phyloP scores from a whole-genome alignment of 2,113 vertebrate species.

The Actinemys pallida region DNA sequence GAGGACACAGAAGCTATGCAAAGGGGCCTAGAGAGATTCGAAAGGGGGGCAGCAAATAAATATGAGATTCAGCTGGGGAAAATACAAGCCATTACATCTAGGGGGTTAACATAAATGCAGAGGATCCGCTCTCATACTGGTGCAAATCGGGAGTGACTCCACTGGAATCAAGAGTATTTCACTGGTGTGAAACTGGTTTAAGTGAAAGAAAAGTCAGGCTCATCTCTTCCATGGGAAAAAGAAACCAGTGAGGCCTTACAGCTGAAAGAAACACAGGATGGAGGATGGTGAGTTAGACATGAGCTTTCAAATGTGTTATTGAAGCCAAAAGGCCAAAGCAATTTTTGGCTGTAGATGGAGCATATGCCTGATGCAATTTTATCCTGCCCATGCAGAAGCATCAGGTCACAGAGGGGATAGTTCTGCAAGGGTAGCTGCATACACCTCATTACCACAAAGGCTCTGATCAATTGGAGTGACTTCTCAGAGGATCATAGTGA shows the following conservation, averaged over 20 bases:
- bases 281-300: background rate
- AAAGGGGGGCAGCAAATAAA: background rate
- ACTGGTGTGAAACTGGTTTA: background rate
- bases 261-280: background rate
- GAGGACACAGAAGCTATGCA: background rate
- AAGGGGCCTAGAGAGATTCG: accelerated
- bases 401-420: accelerated
- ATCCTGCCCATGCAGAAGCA: accelerated
- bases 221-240: background rate
- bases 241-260: background rate
- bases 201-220: background rate
- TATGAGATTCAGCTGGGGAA: background rate
- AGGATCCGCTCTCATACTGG: background rate
- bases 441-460: background rate
- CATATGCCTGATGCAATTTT: accelerated
- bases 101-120: background rate
- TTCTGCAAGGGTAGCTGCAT: background rate
- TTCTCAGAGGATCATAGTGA: background rate
- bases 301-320: background rate
- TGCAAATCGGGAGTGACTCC: background rate
- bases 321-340: background rate
- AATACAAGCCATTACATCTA: background rate
- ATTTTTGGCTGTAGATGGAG: background rate
- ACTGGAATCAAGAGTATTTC: background rate
- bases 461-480: background rate